These are phyloP conservation scores for Merodon equestris DNA, from an alignment of 2,888 invertebrate genomes.

Conservation along the genomic window DNA sequence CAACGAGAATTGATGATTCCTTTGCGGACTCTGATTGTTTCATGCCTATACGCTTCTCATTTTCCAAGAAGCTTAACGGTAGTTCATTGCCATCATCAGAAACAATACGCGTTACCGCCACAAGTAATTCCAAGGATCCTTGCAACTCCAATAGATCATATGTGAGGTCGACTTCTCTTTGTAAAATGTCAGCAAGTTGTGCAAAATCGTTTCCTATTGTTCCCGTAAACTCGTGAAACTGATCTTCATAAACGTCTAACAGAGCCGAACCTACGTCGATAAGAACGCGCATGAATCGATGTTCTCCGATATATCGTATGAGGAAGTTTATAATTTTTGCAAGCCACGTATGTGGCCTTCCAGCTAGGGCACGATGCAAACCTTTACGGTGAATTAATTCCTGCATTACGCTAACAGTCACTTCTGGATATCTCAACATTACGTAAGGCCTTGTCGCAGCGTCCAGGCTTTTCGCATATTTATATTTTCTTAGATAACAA, in stretches of 20 bases:
- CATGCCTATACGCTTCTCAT: constrained; percentile 67
- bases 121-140: constrained; percentile 84
- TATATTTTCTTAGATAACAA: constrained; percentile 86
- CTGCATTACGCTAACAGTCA: constrained; percentile 89
- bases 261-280: constrained; percentile 87
- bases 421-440: constrained; percentile 85
- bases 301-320: constrained; percentile 85
- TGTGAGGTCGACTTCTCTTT: constrained; percentile 85
- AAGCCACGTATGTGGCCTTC: constrained; percentile 84
- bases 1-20: constrained; percentile 71
- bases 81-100: constrained; percentile 72
- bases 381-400: constrained; percentile 92
- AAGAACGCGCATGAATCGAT: constrained; percentile 86
- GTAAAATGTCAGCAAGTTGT: constrained; percentile 82
- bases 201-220: constrained; percentile 83
- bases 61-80: constrained; percentile 66
- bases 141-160: constrained; percentile 83
- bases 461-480: constrained; percentile 89
- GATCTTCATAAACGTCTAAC: constrained; percentile 86
- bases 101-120: constrained; percentile 82
- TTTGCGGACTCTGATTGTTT: constrained; percentile 75
- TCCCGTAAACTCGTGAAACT: constrained; percentile 82
- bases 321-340: constrained; percentile 87
- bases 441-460: constrained; percentile 83
- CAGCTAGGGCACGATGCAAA: constrained; percentile 86